A percentile compares a stretch with the other conserved stretches of the same genome.
Conservation (phyloP, 2,797 vertebrate species). For the Craterocephalus amniculus region DNA sequence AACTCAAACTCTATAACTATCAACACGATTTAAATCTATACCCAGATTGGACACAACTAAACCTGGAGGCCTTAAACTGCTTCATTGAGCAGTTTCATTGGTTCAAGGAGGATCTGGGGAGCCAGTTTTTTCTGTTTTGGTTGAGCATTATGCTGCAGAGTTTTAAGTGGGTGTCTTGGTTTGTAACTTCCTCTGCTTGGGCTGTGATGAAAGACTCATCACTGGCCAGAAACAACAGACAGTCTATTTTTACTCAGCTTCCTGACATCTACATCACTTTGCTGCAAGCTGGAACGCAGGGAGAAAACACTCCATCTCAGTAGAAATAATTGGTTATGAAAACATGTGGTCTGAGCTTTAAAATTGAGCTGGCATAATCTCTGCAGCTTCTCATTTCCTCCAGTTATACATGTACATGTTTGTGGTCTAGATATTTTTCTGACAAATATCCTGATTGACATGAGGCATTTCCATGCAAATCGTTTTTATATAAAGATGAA, state of each 20-base stretch:
- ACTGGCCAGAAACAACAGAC: neutral
- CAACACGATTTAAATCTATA: no score
- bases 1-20: no score
- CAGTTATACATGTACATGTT: conserved; percentile 15
- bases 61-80: neutral
- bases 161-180: neutral
- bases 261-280: neutral
- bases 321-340: conserved; percentile 33
- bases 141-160: neutral
- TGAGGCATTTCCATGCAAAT: conserved; percentile 1
- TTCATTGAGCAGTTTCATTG: neutral
- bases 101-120: neutral
- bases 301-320: neutral
- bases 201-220: neutral
- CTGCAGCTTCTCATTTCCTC: conserved; percentile 28
- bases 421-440: conserved; percentile 17
- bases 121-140: neutral
- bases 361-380: conserved; percentile 41
- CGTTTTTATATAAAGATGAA: neutral
- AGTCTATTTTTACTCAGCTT: neutral
- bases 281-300: neutral
- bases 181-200: neutral
- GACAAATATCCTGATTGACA: conserved; percentile 43
- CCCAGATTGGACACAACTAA: no score
- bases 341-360: conserved; percentile 5